Base-by-base conservation (phyloP, 1,140 invertebrate species). In the Heliconius melpomene region DNA sequence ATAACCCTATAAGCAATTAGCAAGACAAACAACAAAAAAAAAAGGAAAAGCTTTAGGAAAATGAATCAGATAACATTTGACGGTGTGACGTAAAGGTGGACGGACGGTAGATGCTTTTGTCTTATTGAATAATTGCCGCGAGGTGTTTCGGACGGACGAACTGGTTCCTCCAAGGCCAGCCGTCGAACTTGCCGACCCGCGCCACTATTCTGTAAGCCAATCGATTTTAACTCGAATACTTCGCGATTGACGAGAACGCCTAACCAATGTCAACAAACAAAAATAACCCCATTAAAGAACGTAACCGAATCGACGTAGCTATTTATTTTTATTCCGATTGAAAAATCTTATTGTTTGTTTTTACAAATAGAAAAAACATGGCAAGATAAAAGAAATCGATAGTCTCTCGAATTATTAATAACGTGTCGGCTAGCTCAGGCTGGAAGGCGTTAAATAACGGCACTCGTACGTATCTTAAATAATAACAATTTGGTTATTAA, bases 121-220 rank as follows among this genome's bases (percentile, higher is more conserved):
- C 92, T 94, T 93, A 94, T 93, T 94, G 90, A 94, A 94, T 94
- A 94, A 94, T 94, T 92, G 91, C 90, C 91, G 87, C 86, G 90
- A 92, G 90, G 91, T 90, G 91, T 91, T 94, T 93, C 88, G 92
- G 91, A 88, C 89, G 90, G 86, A 89, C 87, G 73, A 88, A 93
- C 93, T 90, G 92, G 93, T 93, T 94, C 87, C 81, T 78, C 86
- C 93, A 94, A 94, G 93, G 93, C 93, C 93, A 93, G 89, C 85
- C 91, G 88, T 88, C 91, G 91, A 91, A 93, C 91, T 89, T 92
- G 88, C 88, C 81, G 81, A 79, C 83, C 86, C 86, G 83, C 83
- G 84, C 84, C 86, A 84, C 79, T 87, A 88, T 87, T 87, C 86
- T 75, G 84, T 52, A 77, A 81, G 82, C 70, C 82, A 79, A 81